phyloP scores from a whole-genome alignment of 2,888 invertebrate species.

The Micoletzkya japonica region DNA sequence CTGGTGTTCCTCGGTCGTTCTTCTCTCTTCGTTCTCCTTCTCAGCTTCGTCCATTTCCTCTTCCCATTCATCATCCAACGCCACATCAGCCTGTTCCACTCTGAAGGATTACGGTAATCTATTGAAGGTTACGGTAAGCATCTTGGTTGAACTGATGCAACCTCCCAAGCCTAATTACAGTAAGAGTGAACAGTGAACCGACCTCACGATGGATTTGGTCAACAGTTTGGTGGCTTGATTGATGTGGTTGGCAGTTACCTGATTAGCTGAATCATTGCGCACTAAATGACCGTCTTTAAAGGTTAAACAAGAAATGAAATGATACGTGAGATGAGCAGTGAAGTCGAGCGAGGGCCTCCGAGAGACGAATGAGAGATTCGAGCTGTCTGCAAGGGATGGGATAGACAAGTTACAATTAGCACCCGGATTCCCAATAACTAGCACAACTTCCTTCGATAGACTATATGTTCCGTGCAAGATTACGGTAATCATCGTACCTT shows the following conservation, averaged over 20 bases:
- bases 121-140: conserved; percentile 16
- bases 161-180: neutral
- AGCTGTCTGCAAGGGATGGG: conserved; percentile 80
- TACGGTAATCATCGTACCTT: neutral
- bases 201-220: conserved; percentile 65
- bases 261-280: conserved; percentile 11
- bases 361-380: conserved; percentile 90
- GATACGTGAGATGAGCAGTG: conserved; percentile 84
- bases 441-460: conserved; percentile 23
- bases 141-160: too few species aligned
- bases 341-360: conserved; percentile 94
- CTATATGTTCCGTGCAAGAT: neutral
- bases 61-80: conserved; percentile 78
- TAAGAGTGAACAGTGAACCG: neutral
- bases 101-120: conserved; percentile 66
- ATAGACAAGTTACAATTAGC: neutral
- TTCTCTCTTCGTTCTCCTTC: conserved; percentile 32
- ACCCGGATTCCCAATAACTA: neutral
- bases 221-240: conserved; percentile 86
- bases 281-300: neutral
- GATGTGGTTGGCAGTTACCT: conserved; percentile 82
- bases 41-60: conserved; percentile 35
- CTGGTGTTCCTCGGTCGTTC: conserved; percentile 38
- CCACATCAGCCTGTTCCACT: conserved; percentile 95
- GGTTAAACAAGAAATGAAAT: neutral